These are phyloP conservation scores for Microctonus aethiopoides DNA, from an alignment of 2,888 invertebrate species.

Conservation along the genomic window DNA sequence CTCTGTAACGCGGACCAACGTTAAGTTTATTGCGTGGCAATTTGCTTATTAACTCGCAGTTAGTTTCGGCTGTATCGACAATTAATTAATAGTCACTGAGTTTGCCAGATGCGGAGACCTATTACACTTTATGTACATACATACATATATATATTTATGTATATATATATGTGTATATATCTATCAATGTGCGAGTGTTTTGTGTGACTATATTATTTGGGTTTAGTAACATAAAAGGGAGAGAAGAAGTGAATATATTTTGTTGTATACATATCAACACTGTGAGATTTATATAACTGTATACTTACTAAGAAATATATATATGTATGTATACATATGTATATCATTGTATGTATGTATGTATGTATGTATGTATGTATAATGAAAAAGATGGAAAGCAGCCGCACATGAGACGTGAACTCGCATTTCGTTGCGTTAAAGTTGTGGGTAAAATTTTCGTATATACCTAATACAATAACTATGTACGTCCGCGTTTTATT, in stretches of 20 bases:
- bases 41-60: slow-evolving; percentile 68
- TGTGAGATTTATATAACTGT: not conserved
- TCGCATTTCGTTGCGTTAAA: slow-evolving; percentile 20
- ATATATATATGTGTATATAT: not conserved
- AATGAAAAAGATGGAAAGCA: slow-evolving; percentile 7
- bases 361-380: slow-evolving; percentile 3
- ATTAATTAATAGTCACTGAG: slow-evolving; percentile 64
- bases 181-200: not conserved
- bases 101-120: slow-evolving; percentile 45
- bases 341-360: not conserved
- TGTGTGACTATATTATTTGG: not conserved
- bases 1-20: slow-evolving; percentile 29
- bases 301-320: not conserved
- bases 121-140: slow-evolving; percentile 8
- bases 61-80: slow-evolving; percentile 64
- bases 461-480: slow-evolving; percentile 16
- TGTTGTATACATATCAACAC: not conserved
- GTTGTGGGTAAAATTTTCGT: slow-evolving; percentile 19
- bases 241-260: slow-evolving; percentile 7
- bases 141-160: not conserved
- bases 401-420: not conserved
- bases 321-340: slow-evolving; percentile 1
- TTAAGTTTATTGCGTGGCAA: slow-evolving; percentile 66
- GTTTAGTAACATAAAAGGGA: not conserved
- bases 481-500: slow-evolving; percentile 11